Conservation (phyloP, 2,113 vertebrate species). For the Oreochromis tanganicae region DNA sequence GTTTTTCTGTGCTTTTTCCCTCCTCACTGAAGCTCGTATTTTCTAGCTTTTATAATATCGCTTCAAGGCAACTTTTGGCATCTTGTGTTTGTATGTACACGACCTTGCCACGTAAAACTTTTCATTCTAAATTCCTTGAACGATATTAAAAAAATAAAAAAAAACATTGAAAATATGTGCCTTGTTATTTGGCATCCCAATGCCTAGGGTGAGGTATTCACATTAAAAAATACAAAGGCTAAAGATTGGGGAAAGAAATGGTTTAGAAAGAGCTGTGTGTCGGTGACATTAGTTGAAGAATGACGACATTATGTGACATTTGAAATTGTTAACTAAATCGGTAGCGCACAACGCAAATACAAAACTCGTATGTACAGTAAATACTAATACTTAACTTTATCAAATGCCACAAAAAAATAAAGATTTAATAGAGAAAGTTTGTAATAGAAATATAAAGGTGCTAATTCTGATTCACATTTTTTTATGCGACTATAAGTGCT, state of each 20-base stretch:
- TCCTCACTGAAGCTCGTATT: not conserved
- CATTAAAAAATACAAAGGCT: not conserved
- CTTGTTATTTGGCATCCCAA: not conserved
- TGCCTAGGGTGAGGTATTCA: not conserved
- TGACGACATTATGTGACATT: not conserved
- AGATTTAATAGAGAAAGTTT: too few species aligned
- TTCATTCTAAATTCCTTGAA: not conserved
- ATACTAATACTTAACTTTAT: not conserved
- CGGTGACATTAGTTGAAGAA: not conserved
- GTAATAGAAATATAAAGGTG: not conserved
- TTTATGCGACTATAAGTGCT: not conserved
- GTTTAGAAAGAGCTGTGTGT: not conserved
- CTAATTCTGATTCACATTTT: not conserved
- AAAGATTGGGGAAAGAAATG: not conserved
- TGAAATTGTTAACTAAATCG: not conserved
- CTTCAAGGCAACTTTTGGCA: not conserved
- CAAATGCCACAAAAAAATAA: not conserved
- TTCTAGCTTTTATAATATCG: not conserved
- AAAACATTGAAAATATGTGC: not conserved
- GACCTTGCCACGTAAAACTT: not conserved
- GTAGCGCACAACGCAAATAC: rapidly evolving
- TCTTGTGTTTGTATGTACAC: not conserved
- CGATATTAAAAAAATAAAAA: not conserved
- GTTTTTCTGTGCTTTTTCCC: not conserved
- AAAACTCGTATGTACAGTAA: not conserved